phyloP scores from a whole-genome alignment of 2,113 vertebrate species.

The Oryzias melastigma region DNA sequence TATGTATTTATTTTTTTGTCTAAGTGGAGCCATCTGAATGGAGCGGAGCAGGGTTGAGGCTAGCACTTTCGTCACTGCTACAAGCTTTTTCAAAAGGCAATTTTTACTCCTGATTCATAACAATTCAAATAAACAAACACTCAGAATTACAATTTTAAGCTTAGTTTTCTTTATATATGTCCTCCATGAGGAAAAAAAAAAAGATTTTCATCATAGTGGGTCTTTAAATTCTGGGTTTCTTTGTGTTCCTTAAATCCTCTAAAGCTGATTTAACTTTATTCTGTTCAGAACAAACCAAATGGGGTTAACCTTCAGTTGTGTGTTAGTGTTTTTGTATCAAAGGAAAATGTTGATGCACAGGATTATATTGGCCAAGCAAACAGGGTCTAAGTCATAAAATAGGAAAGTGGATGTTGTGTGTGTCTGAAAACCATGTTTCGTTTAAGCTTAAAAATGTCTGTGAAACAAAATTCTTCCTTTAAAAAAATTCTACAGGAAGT shows the following conservation, averaged over 20 bases:
- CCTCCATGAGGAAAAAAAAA: too few relatives aligned
- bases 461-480: not conserved
- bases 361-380: constrained; percentile 28
- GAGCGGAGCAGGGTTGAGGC: too few relatives aligned
- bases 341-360: constrained; percentile 30
- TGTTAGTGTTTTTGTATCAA: constrained; percentile 33
- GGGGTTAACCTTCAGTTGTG: constrained; percentile 35
- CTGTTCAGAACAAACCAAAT: constrained; percentile 41
- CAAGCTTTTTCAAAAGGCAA: too few relatives aligned
- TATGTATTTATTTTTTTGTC: too few relatives aligned
- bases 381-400: not conserved
- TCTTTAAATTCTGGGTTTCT: constrained; percentile 26
- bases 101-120: too few relatives aligned
- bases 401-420: not conserved
- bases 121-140: too few relatives aligned
- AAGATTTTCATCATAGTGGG: too few relatives aligned
- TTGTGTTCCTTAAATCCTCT: constrained; percentile 50
- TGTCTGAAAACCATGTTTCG: constrained; percentile 1
- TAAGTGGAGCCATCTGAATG: too few relatives aligned
- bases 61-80: too few relatives aligned
- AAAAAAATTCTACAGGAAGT: constrained; percentile 6
- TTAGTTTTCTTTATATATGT: too few relatives aligned
- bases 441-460: not conserved
- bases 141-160: too few relatives aligned
- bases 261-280: constrained; percentile 43